phyloP scores from a whole-genome alignment of 2,113 vertebrate species.

The Columba livia region DNA sequence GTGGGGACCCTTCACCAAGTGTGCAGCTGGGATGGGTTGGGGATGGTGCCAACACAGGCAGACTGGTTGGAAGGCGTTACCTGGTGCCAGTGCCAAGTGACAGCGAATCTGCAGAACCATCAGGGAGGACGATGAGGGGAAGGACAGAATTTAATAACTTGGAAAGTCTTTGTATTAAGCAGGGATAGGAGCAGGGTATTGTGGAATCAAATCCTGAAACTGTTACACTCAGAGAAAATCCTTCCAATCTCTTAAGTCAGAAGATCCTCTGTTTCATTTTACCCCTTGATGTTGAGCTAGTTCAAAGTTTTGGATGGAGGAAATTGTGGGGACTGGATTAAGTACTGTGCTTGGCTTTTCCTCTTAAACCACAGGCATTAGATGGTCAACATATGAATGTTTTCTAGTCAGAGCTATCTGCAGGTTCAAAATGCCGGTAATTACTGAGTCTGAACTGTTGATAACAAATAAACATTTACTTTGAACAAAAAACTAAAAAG shows the following conservation, averaged over 20 bases:
- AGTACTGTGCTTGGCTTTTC: slow-evolving; percentile 20
- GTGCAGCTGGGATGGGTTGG: not conserved
- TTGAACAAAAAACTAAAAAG: not conserved
- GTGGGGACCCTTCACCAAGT: not conserved
- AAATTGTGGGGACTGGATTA: slow-evolving; percentile 58
- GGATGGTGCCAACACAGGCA: not conserved
- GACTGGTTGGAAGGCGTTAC: not conserved
- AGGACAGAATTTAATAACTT: not conserved
- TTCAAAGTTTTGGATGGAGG: slow-evolving; percentile 39
- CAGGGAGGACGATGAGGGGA: not conserved
- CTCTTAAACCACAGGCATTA: slow-evolving; percentile 51
- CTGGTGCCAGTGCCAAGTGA: not conserved
- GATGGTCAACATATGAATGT: not conserved
- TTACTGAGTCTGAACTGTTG: not conserved
- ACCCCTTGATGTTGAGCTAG: slow-evolving; percentile 31
- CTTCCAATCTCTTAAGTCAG: slow-evolving; percentile 64
- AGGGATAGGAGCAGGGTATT: slow-evolving; percentile 6
- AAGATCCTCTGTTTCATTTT: slow-evolving; percentile 49
- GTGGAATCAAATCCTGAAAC: slow-evolving; percentile 48
- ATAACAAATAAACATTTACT: slow-evolving; percentile 17
- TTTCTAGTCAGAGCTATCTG: slow-evolving; percentile 35
- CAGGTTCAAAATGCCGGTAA: slow-evolving; percentile 9
- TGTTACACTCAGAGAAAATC: slow-evolving; percentile 62
- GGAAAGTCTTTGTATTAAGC: slow-evolving; percentile 41
- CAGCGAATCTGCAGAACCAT: not conserved